phyloP scores from a whole-genome alignment of 2,113 vertebrate genomes.

The Halichoeres trimaculatus region DNA sequence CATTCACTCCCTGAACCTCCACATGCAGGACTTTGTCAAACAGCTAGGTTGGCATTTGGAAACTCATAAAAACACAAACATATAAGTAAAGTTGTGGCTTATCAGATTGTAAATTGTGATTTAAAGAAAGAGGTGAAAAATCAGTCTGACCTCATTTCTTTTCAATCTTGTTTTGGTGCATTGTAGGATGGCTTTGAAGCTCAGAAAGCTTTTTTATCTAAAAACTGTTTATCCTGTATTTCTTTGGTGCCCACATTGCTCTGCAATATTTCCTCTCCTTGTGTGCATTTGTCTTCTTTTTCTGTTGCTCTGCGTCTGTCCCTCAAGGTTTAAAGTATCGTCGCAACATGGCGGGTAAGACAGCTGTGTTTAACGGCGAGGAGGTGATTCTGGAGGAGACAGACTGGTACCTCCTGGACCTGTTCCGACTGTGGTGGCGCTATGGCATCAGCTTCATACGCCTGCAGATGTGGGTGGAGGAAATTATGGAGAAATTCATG shows the following conservation, averaged over 20 bases:
- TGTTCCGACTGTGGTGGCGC: slow-evolving; percentile 98
- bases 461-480: slow-evolving; percentile 99
- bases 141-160: too few relatives aligned
- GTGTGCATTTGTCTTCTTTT: not conserved
- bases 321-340: slow-evolving; percentile 91
- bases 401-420: slow-evolving; percentile 96
- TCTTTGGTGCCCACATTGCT: not conserved
- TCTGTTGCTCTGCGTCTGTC: not conserved
- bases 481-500: slow-evolving; percentile 99
- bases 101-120: too few relatives aligned
- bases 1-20: slow-evolving; percentile 95
- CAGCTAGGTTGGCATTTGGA: slow-evolving; percentile 88
- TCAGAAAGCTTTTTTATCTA: too few relatives aligned
- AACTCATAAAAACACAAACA: not conserved
- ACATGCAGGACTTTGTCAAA: slow-evolving; percentile 98
- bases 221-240: not conserved
- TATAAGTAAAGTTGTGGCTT: not conserved
- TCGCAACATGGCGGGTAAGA: slow-evolving; percentile 91
- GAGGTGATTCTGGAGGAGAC: slow-evolving; percentile 95
- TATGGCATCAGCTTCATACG: slow-evolving; percentile 98
- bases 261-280: not conserved
- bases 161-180: too few relatives aligned
- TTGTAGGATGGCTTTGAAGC: too few relatives aligned
- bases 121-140: too few relatives aligned
- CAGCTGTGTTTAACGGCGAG: slow-evolving; percentile 91